These are phyloP conservation scores for Littorina saxatilis DNA, from an alignment of 1,140 invertebrate species.

Conservation along the genomic window DNA sequence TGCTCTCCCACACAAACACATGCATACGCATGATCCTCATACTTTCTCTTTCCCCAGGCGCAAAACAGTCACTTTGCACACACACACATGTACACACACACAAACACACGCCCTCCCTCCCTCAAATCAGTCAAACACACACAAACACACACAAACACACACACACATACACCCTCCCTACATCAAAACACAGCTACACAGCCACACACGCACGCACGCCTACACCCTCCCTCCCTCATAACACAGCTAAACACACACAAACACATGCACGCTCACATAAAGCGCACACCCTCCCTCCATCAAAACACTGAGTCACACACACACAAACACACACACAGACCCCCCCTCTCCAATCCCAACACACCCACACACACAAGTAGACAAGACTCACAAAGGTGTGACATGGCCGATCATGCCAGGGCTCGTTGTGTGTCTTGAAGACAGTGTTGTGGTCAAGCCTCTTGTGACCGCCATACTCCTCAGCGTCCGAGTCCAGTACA, in stretches of 20 bases:
- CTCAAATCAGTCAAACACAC: too few relatives aligned
- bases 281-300: neutral
- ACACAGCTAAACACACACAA: neutral
- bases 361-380: constrained; percentile 10
- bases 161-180: neutral
- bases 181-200: neutral
- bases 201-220: neutral
- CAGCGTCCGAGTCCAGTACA: constrained; percentile 88
- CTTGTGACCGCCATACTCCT: constrained; percentile 87
- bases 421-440: constrained; percentile 80
- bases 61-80: neutral
- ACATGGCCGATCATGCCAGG: constrained; percentile 64
- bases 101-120: neutral
- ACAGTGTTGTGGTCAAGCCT: constrained; percentile 84
- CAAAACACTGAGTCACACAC: neutral
- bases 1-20: too few relatives aligned
- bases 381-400: constrained; percentile 63
- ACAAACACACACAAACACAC: neutral
- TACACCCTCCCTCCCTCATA: neutral
- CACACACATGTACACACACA: neutral
- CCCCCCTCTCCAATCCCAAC: neutral
- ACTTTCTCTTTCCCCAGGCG: too few relatives aligned
- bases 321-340: neutral
- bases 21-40: too few relatives aligned
- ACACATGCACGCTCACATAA: neutral